phyloP scores from a whole-genome alignment of 64 coral and sea anemone genomes.

The Dendronephthya gigantea region DNA sequence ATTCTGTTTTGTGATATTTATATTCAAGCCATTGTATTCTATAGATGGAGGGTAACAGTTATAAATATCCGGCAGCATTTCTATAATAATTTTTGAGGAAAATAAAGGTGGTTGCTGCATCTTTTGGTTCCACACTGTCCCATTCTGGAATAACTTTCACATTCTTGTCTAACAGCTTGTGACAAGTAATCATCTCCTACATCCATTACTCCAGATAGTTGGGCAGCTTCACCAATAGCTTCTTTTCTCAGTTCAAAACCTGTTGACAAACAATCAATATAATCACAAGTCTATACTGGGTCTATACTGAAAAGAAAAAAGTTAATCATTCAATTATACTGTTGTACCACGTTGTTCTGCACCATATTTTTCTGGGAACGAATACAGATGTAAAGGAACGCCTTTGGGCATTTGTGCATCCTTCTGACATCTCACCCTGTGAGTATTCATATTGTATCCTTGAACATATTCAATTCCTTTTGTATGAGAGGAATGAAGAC shows the following conservation, averaged over 20 bases:
- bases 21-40: too few relatives aligned
- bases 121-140: background rate
- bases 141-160: constrained; percentile 24
- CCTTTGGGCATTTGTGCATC: background rate
- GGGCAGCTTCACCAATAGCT: constrained; percentile 45
- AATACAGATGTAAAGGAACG: background rate
- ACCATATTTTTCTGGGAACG: background rate
- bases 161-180: constrained; percentile 35
- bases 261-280: background rate
- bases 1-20: too few relatives aligned
- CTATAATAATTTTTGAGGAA: background rate
- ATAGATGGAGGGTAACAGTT: too few relatives aligned
- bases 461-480: background rate
- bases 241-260: constrained; percentile 37
- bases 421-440: background rate
- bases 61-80: too few relatives aligned
- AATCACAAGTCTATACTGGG: too few relatives aligned
- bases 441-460: background rate
- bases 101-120: background rate
- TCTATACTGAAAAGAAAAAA: too few relatives aligned
- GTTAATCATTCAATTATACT: too few relatives aligned
- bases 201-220: constrained; percentile 35
- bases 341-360: background rate
- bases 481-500: background rate
- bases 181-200: constrained; percentile 42